Evolutionary conservation across 1,140 invertebrate species (phyloP), one percentile per base, ranked within the genome.

Genomic region (Samia ricini): DNA sequence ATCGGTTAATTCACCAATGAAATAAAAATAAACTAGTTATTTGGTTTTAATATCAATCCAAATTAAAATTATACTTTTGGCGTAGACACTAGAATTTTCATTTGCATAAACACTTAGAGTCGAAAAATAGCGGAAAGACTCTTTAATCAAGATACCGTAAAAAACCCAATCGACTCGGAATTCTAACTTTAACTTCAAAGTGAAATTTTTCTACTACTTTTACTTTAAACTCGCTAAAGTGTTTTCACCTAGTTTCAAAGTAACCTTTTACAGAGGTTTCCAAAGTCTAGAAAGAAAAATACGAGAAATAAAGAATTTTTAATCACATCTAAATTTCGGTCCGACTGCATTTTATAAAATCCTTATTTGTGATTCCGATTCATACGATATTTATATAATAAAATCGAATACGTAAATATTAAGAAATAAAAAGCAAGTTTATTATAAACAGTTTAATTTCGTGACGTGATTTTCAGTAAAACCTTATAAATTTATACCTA

Each of bases 101-200:
- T 69, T 72, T 72, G 63, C 68, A 74, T 75, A 71, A 71, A 71
- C 63, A 70, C 71, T 66, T 72, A 69, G 64, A 58, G 55, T 56
- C 55, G 26, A 68, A 69, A 75, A 71, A 65, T 61, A 71, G 68
- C 76, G 77, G 76, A 66, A 68, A 79, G 72, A 70, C 74, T 77
- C 65, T 69, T 69, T 7, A 65, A 72, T 73, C 66, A 67, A 61
- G 76, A 79, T 69, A 66, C 73, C 66, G 71, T 72, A 72, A 77
- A 77, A 76, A 67, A 66, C 69, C 64, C 71, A 77, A 76, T 77
- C 69, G 71, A 62, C 73, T 68, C 71, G 65, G 68, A 71, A 74
- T 74, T 73, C 69, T 70, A 64, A 79, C 72, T 79, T 76, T 71
- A 65, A 71, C 74, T 73, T 80, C 71, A 72, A 76, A 77, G 68